Evolutionary conservation across 2,888 invertebrate species (phyloP).

Genomic region (Catocala fraxini): DNA sequence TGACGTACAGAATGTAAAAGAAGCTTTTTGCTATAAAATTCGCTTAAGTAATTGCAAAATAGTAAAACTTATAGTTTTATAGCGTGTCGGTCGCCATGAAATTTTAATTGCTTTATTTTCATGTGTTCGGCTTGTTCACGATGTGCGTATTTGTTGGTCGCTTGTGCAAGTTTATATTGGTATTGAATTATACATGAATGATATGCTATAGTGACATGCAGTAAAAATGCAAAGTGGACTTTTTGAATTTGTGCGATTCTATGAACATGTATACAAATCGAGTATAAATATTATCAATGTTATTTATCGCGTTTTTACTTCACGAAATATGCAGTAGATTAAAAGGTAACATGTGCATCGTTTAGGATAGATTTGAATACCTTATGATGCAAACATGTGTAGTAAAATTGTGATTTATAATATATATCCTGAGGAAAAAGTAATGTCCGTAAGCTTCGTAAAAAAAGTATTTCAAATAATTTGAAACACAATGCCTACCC

Average conservation of each 20-base stretch:
- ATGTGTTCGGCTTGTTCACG: slow-evolving; percentile 28
- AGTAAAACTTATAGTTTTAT: slow-evolving; percentile 37
- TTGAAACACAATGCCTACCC: too few species aligned
- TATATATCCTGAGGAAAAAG: too few species aligned
- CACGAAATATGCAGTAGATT: too few species aligned
- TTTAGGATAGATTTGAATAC: too few species aligned
- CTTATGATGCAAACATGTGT: too few species aligned
- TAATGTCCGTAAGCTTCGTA: too few species aligned
- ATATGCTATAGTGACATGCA: not conserved
- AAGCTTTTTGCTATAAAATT: slow-evolving; percentile 27
- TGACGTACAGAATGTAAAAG: slow-evolving; percentile 27
- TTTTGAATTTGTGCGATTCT: not conserved
- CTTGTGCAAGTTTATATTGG: slow-evolving; percentile 18
- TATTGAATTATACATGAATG: slow-evolving; percentile 5
- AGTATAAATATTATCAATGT: not conserved
- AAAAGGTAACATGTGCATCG: too few species aligned
- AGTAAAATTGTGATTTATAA: too few species aligned
- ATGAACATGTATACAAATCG: not conserved
- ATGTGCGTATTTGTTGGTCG: slow-evolving; percentile 20
- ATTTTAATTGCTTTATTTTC: slow-evolving; percentile 49
- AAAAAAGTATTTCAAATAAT: too few species aligned
- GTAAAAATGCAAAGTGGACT: not conserved
- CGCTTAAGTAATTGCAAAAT: slow-evolving; percentile 36
- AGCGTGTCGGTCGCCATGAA: slow-evolving; percentile 36
- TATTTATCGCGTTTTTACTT: too few species aligned